Evolutionary conservation across 2,888 invertebrate species (phyloP), one percentile per base, ranked within the genome.

Genomic region (Cynaeus angustus): DNA sequence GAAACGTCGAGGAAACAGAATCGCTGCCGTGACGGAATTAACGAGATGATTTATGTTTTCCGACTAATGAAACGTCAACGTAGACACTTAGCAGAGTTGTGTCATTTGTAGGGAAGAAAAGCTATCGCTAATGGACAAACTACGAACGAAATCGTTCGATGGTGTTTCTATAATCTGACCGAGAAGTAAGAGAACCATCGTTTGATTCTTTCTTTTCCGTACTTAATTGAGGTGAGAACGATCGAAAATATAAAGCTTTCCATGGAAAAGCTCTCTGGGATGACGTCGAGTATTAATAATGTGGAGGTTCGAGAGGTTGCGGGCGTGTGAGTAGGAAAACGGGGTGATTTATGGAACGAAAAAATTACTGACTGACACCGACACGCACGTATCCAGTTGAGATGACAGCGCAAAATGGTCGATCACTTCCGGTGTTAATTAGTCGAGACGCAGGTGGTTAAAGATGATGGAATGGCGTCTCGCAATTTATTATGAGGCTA

Each of bases 221-320:
- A 21, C 2, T 21, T 21, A 21, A 21, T 21, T 3, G 21, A 21
- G 21, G 21, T 21, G 21, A 21, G 4, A 21, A 4, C 33, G 41
- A 41, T 41, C 37, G 55, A 45, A 65, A 53, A 58, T 38, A 13
- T 21, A 43, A 67, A 59, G 52, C 43, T 33, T 50, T 67, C 38
- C 50, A 30, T 38, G 59, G 52, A n/a, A 41, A 59, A 59, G 52
- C 59, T 43, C 59, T 59, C 48, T 30, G 43, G 38, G 52, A 52
- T 59, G 67, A 67, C 59, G 67, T 67, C 59, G 67, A 67, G 67
- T 67, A 67, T 59, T 67, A 67, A 67, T 59, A 67, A 67, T 52
- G 67, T 59, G 21, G 50, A 26, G 16, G 30, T 52, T 52, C 52
- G 52, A 45, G 30, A 43, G 53, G 26, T 28, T 55, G 45, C 46